A percentile compares a stretch with the other conserved stretches of the same genome.
phyloP scores from a whole-genome alignment of 2,797 vertebrate species.

The Emys orbicularis region DNA sequence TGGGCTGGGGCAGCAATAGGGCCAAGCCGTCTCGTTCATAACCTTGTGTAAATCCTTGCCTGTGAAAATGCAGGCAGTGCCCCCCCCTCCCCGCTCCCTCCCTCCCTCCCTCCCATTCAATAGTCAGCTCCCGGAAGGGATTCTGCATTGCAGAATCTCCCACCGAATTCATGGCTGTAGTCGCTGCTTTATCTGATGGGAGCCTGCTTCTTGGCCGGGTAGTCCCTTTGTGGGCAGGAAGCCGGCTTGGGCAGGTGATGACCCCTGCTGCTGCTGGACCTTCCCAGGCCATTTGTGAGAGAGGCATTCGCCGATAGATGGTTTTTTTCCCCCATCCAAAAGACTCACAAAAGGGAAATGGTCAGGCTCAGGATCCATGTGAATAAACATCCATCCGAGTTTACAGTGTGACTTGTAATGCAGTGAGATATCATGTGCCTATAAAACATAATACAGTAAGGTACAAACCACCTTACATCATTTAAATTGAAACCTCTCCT shows the following conservation, averaged over 20 bases:
- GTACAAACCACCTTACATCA: conserved; percentile 58
- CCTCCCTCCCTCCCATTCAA: neutral
- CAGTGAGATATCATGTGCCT: neutral
- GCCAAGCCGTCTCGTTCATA: neutral
- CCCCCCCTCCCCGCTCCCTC: neutral
- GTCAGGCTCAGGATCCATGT: neutral
- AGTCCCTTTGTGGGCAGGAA: neutral
- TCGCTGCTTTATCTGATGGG: neutral
- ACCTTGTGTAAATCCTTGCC: neutral
- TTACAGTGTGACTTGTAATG: neutral
- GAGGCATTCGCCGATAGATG: conserved; percentile 4
- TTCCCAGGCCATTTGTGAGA: neutral
- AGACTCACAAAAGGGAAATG: neutral
- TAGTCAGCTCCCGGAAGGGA: conserved; percentile 38
- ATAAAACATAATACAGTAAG: conserved; percentile 55
- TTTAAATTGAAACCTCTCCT: conserved; percentile 49
- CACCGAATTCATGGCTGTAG: neutral
- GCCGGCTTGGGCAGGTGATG: conserved; percentile 2
- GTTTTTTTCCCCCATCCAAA: neutral
- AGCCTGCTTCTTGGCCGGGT: neutral
- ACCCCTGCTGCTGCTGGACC: neutral
- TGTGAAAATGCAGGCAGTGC: neutral
- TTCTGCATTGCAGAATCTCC: conserved; percentile 76
- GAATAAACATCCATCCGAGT: neutral
- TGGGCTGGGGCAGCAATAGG: neutral